phyloP scores from a whole-genome alignment of 2,113 vertebrate genomes.

The Brachirus orientalis region DNA sequence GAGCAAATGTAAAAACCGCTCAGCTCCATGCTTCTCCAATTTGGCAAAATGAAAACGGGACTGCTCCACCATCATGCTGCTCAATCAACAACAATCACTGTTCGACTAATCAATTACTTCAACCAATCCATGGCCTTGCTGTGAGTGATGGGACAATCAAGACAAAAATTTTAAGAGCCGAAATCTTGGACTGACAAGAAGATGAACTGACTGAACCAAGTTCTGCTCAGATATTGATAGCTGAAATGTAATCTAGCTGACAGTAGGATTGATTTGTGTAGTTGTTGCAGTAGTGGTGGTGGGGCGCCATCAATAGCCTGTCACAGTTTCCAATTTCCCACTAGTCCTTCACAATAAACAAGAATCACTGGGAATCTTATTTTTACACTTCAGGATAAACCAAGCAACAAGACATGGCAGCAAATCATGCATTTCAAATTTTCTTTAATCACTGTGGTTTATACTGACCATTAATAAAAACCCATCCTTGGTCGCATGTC shows the following conservation, averaged over 20 bases:
- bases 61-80: constrained; percentile 20
- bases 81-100: constrained; percentile 54
- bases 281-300: not conserved
- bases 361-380: not conserved
- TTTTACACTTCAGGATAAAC: not conserved
- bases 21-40: constrained; percentile 10
- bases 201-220: constrained; percentile 30
- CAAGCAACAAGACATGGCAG: not conserved
- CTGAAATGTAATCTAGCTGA: constrained; percentile 40
- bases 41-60: constrained; percentile 22
- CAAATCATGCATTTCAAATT: not conserved
- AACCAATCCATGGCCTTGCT: constrained; percentile 6
- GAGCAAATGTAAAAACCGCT: constrained; percentile 8
- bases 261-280: constrained; percentile 41
- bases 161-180: constrained; percentile 42
- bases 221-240: constrained; percentile 35
- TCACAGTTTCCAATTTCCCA: not conserved
- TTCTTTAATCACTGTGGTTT: constrained; percentile 4
- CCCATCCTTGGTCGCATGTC: no score
- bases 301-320: constrained; percentile 3
- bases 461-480: not conserved
- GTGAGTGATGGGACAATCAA: constrained; percentile 59
- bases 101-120: constrained; percentile 52
- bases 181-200: constrained; percentile 32
- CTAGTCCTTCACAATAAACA: constrained; percentile 2